A percentile compares a stretch with the other conserved stretches of the same genome.
These are phyloP conservation scores for Tragelaphus buxtoni DNA, from an alignment of 2,113 vertebrate genomes.

Conservation along the genomic window DNA sequence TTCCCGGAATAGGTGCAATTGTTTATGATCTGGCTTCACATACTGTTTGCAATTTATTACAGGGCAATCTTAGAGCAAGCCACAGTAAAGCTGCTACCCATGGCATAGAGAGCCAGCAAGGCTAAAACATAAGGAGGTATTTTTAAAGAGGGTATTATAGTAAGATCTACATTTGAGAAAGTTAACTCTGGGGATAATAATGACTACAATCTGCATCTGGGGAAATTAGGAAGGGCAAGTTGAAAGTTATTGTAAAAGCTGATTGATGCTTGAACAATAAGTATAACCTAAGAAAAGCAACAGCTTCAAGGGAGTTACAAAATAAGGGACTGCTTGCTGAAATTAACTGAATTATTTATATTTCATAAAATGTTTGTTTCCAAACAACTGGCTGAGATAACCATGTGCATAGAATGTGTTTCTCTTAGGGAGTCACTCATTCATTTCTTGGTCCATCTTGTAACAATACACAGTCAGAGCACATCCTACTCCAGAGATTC, in stretches of 20 bases:
- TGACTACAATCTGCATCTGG: not conserved
- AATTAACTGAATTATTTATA: slow-evolving; percentile 26
- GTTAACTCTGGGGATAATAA: not conserved
- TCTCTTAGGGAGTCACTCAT: not conserved
- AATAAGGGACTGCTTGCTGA: not conserved
- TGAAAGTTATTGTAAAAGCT: not conserved
- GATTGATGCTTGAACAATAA: not conserved
- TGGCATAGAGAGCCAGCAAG: rapidly evolving
- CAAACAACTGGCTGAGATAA: not conserved
- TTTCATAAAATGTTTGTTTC: not conserved
- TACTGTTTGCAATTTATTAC: not conserved
- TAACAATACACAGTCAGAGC: not conserved
- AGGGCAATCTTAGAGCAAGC: not conserved
- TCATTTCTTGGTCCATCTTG: not conserved
- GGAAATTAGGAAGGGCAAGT: not conserved
- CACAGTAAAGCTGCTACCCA: not conserved
- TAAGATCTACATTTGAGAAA: not conserved
- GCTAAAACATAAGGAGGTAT: not conserved
- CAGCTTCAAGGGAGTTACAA: not conserved
- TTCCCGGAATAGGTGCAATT: not conserved
- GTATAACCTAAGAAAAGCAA: not conserved
- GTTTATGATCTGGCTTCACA: not conserved
- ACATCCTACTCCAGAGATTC: not conserved
- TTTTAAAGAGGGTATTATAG: not conserved
- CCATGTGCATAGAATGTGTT: not conserved